These are phyloP conservation scores for Strigamia maritima DNA, from an alignment of 2,888 invertebrate genomes.

Conservation along the genomic window DNA sequence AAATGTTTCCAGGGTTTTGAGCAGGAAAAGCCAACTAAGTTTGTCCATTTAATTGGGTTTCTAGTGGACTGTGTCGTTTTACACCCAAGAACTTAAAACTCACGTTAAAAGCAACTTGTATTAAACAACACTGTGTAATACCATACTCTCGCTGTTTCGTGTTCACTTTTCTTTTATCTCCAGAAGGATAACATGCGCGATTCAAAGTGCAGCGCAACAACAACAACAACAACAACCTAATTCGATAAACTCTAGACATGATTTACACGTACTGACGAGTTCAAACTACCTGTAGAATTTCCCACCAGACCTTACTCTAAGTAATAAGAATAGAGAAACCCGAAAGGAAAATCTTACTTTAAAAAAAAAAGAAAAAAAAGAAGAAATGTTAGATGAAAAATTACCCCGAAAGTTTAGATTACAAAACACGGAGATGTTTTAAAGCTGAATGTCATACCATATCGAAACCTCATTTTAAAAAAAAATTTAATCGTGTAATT, in stretches of 20 bases:
- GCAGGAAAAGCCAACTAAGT: not conserved
- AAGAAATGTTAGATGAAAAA: not conserved
- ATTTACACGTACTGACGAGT: slow-evolving; percentile 10
- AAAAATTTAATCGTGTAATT: too few species aligned
- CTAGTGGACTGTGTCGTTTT: not conserved
- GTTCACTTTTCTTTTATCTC: slow-evolving; percentile 2
- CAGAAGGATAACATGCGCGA: not conserved
- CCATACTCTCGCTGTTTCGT: not conserved
- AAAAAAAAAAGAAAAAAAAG: not conserved
- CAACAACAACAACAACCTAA: not conserved
- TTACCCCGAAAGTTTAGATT: not conserved
- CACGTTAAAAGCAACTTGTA: not conserved
- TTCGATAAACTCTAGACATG: slow-evolving; percentile 12
- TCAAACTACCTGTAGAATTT: slow-evolving; percentile 8
- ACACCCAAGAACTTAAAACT: not conserved
- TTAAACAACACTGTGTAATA: not conserved
- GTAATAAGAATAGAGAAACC: slow-evolving; percentile 1
- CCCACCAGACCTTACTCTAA: slow-evolving; percentile 6
- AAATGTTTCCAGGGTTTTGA: not conserved
- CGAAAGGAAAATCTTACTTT: not conserved
- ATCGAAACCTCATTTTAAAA: too few species aligned
- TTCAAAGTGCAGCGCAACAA: not conserved
- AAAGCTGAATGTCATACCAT: too few species aligned
- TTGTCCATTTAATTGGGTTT: not conserved
- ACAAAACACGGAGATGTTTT: too few species aligned